Evolutionary conservation across 2,888 invertebrate genomes (phyloP).

Genomic region (Urechis unicinctus): DNA sequence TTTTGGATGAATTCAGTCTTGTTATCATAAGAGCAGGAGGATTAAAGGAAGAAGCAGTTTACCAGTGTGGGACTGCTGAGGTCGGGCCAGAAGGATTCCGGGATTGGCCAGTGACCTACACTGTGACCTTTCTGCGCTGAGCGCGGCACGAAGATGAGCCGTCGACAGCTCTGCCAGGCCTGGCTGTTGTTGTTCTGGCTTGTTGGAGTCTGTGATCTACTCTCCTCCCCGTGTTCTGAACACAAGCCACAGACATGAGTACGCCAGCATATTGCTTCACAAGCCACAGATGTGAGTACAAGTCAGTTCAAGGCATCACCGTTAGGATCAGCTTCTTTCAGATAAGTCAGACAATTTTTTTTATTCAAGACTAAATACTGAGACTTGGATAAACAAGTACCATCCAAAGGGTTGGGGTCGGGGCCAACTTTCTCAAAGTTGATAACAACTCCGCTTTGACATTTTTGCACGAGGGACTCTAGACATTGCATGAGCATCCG

Average conservation of each 20-base stretch:
- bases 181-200: slow-evolving; percentile 50
- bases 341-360: no score
- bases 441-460: slow-evolving; percentile 94
- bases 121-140: slow-evolving; percentile 81
- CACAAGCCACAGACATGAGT: neutral
- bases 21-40: no score
- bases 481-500: slow-evolving; percentile 92
- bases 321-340: no score
- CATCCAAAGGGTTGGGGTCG: slow-evolving; percentile 55
- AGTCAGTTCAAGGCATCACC: no score
- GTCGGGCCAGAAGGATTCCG: slow-evolving; percentile 97
- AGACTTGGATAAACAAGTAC: no score
- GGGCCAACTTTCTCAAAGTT: slow-evolving; percentile 94
- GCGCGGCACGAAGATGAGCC: slow-evolving; percentile 85
- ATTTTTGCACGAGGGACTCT: slow-evolving; percentile 93
- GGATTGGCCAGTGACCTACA: slow-evolving; percentile 97
- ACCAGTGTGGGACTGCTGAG: slow-evolving; percentile 75
- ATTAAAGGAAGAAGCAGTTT: slow-evolving; percentile 45
- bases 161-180: slow-evolving; percentile 79
- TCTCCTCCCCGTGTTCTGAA: slow-evolving; percentile 22
- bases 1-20: no score
- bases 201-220: slow-evolving; percentile 20
- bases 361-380: no score
- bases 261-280: no score
- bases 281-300: no score